Conservation (phyloP, 2,113 vertebrate genomes). For the Zosterops lateralis region DNA sequence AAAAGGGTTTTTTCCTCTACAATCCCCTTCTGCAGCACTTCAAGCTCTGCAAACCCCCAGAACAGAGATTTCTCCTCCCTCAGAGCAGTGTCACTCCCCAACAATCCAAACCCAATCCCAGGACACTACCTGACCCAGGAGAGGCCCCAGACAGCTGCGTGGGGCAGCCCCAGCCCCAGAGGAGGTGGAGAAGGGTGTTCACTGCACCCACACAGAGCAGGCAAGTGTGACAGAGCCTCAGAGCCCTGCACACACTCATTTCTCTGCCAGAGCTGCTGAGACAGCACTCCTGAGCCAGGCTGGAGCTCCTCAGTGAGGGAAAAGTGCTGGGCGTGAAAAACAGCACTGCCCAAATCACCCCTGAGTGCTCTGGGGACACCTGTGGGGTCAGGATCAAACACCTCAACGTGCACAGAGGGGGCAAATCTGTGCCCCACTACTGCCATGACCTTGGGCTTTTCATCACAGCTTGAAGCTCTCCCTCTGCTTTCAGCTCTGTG, state of each 20-base stretch:
- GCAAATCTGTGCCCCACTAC: background rate
- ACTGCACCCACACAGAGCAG: background rate
- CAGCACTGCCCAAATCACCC: background rate
- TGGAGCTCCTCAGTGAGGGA: background rate
- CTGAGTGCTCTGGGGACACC: background rate
- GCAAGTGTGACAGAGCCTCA: fast-evolving
- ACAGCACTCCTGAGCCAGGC: fast-evolving
- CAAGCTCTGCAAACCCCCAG: background rate
- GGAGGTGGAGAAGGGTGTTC: background rate
- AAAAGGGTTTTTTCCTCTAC: fast-evolving
- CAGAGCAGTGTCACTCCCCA: background rate
- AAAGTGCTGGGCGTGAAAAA: background rate
- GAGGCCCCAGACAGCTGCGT: background rate
- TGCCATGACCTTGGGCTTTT: background rate
- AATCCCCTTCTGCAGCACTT: background rate
- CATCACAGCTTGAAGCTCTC: background rate
- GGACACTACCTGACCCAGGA: background rate
- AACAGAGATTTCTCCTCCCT: background rate
- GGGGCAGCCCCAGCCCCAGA: background rate
- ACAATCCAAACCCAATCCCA: fast-evolving
- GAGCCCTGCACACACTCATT: background rate
- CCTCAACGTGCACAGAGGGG: background rate
- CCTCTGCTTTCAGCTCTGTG: background rate
- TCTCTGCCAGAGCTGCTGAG: background rate
- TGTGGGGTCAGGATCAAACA: background rate